A percentile compares a stretch with the other conserved stretches of the same genome.
These are phyloP conservation scores for Ploceus nigricollis DNA, from an alignment of 2,113 vertebrate genomes.

Conservation along the genomic window DNA sequence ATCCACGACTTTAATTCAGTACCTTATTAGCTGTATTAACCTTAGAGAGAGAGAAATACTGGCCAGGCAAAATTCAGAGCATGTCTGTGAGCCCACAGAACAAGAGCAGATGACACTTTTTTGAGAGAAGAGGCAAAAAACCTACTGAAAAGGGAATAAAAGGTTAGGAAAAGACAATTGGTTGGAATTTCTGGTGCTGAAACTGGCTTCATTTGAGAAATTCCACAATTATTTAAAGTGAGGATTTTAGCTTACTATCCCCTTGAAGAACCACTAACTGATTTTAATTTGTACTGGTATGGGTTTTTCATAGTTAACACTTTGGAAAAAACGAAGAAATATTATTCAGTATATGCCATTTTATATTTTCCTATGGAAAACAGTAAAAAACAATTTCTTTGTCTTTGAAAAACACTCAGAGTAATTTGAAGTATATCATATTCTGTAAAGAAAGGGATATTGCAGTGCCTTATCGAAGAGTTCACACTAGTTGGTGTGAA, in stretches of 20 bases:
- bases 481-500: neutral
- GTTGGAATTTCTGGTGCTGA: neutral
- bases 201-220: neutral
- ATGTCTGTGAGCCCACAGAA: neutral
- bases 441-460: neutral
- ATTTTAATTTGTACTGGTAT: neutral
- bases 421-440: neutral
- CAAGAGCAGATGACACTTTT: neutral
- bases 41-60: neutral
- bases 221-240: neutral
- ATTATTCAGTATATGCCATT: neutral
- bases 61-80: neutral
- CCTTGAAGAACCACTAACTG: neutral
- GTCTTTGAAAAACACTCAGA: neutral
- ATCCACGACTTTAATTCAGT: neutral
- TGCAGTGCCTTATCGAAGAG: neutral
- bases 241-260: neutral
- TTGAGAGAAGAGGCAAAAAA: neutral
- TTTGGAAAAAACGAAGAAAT: neutral
- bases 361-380: neutral
- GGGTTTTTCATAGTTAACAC: neutral
- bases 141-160: neutral
- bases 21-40: neutral
- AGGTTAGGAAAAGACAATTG: neutral
- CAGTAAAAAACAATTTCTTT: neutral